phyloP scores from a whole-genome alignment of 2,797 vertebrate species.

The Tolypeutes matacus region DNA sequence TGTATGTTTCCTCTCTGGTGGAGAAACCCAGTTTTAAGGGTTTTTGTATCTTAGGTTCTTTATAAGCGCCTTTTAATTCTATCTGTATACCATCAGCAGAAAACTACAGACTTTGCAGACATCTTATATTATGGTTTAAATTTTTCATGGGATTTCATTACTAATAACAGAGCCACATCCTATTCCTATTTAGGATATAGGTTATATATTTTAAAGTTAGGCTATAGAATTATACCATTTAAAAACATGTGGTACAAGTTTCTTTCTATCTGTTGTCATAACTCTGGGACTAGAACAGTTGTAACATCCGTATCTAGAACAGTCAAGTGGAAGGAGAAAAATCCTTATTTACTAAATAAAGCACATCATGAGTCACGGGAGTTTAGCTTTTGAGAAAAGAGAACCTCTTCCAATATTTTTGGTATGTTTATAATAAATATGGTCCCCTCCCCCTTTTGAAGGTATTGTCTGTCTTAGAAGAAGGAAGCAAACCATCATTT shows the following conservation, averaged over 20 bases:
- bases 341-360: constrained; percentile 71
- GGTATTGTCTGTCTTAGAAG: constrained; percentile 83
- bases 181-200: not conserved
- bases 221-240: constrained; percentile 44
- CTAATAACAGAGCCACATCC: constrained; percentile 23
- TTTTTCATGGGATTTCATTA: constrained; percentile 33
- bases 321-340: constrained; percentile 49
- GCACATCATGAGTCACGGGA: not conserved
- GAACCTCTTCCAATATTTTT: constrained; percentile 58
- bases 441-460: constrained; percentile 68
- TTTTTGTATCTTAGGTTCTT: constrained; percentile 41
- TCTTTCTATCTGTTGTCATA: constrained; percentile 25
- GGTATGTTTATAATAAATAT: constrained; percentile 68
- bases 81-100: constrained; percentile 14
- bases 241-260: not conserved
- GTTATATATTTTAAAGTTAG: constrained; percentile 6
- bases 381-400: constrained; percentile 15
- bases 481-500: constrained; percentile 83
- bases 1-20: constrained; percentile 29
- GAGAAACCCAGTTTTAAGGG: not conserved
- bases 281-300: not conserved
- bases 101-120: constrained; percentile 22
- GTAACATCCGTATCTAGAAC: constrained; percentile 5
- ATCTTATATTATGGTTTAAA: constrained; percentile 51
- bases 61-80: constrained; percentile 21